phyloP scores from a whole-genome alignment of 2,888 invertebrate species.

The Boloria selene region DNA sequence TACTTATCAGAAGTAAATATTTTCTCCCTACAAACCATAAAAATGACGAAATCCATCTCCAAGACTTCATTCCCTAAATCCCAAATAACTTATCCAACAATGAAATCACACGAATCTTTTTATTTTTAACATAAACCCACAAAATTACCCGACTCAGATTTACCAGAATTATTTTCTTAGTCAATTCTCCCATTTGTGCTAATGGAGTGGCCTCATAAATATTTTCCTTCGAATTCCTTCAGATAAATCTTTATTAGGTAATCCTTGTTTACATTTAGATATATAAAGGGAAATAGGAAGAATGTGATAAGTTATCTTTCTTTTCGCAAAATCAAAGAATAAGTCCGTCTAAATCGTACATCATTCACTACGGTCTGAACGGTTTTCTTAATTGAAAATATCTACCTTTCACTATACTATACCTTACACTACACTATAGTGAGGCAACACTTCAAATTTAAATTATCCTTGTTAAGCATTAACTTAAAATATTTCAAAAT shows the following conservation, averaged over 20 bases:
- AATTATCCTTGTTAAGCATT: too few relatives aligned
- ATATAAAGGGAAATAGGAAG: constrained; percentile 1
- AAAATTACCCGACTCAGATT: constrained; percentile 35
- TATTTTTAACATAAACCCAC: constrained; percentile 34
- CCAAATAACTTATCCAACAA: constrained; percentile 17
- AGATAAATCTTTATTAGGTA: constrained; percentile 44
- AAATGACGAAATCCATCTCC: constrained; percentile 6
- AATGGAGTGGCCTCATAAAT: constrained; percentile 46
- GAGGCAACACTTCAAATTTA: too few relatives aligned
- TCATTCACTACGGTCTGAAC: too few relatives aligned
- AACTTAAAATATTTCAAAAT: too few relatives aligned
- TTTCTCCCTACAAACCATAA: not conserved
- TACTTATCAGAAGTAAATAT: too few relatives aligned
- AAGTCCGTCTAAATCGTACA: too few relatives aligned
- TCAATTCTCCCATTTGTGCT: constrained; percentile 48
- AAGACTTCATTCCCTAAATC: constrained; percentile 9
- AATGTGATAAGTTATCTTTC: not conserved
- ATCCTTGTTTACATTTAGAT: constrained; percentile 39
- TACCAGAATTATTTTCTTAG: constrained; percentile 48
- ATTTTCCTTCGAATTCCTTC: constrained; percentile 39
- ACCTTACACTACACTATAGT: too few relatives aligned
- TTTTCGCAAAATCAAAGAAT: too few relatives aligned
- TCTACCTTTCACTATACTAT: too few relatives aligned
- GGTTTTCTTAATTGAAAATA: too few relatives aligned
- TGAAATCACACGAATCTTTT: constrained; percentile 25